These are phyloP conservation scores for Maniola hyperantus DNA, from an alignment of 2,888 invertebrate species.

Conservation along the genomic window DNA sequence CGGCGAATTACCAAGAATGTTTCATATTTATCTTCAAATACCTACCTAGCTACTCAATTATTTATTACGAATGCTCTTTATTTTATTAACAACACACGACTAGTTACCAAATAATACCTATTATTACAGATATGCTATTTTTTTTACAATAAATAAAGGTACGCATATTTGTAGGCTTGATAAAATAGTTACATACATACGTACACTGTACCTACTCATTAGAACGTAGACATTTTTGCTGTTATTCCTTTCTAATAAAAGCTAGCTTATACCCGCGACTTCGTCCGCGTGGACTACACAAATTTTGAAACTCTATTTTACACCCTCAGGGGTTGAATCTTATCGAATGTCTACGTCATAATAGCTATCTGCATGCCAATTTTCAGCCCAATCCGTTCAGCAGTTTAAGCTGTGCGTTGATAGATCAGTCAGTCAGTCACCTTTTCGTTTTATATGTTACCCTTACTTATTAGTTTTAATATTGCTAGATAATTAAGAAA, in stretches of 20 bases:
- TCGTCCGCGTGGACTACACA: no score
- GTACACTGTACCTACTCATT: background rate
- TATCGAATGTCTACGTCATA: no score
- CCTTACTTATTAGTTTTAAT: no score
- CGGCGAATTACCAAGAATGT: background rate
- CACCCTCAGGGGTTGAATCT: no score
- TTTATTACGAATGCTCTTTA: background rate
- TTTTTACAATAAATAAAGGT: background rate
- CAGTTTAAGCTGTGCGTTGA: no score
- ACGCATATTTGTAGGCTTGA: background rate
- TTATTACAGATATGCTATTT: background rate
- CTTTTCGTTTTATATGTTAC: no score
- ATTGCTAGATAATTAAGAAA: no score
- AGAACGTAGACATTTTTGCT: background rate
- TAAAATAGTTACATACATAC: background rate
- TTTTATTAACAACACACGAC: background rate
- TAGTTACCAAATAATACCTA: background rate
- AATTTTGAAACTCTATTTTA: no score
- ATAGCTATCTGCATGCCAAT: no score
- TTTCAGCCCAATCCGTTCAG: no score
- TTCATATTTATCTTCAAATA: slow-evolving; percentile 3
- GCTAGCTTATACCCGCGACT: no score
- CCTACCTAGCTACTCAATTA: background rate
- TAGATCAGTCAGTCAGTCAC: no score
- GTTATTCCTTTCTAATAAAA: background rate